Percentiles rank a stretch among this genome's conserved stretches.
phyloP scores from a whole-genome alignment of 2,888 invertebrate genomes.

The Pseudococcus longispinus region DNA sequence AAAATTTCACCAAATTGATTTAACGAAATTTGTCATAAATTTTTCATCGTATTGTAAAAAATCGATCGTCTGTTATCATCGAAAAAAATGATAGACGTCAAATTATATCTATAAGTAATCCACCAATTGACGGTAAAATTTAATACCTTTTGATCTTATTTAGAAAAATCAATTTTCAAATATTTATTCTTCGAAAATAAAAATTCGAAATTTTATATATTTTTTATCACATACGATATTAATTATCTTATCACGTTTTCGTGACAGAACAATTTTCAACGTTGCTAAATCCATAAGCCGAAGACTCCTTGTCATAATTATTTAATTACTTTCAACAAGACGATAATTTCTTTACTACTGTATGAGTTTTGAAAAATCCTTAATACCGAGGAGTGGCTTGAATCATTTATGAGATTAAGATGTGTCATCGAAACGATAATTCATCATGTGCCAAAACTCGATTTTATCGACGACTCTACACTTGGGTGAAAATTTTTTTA shows the following conservation, averaged over 20 bases:
- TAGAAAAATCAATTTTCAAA: neutral
- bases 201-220: conserved; percentile 2
- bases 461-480: neutral
- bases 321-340: conserved; percentile 9
- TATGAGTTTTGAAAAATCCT: neutral
- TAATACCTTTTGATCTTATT: neutral
- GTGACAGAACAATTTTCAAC: conserved; percentile 7
- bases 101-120: neutral
- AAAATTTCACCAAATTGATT: too few species aligned
- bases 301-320: neutral
- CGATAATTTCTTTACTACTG: conserved; percentile 9
- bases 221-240: conserved; percentile 14
- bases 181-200: neutral
- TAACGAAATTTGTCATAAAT: neutral
- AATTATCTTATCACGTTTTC: conserved; percentile 33
- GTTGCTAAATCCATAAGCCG: neutral
- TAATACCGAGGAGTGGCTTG: conserved; percentile 19
- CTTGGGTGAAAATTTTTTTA: neutral
- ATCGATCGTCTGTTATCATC: neutral
- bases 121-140: neutral
- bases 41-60: neutral
- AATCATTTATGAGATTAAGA: neutral
- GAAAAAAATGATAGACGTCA: neutral
- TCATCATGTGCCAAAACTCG: neutral
- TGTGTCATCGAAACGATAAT: neutral